Evolutionary conservation across 2,888 invertebrate genomes (phyloP).

Genomic region (Pyrocoelia pectoralis): DNA sequence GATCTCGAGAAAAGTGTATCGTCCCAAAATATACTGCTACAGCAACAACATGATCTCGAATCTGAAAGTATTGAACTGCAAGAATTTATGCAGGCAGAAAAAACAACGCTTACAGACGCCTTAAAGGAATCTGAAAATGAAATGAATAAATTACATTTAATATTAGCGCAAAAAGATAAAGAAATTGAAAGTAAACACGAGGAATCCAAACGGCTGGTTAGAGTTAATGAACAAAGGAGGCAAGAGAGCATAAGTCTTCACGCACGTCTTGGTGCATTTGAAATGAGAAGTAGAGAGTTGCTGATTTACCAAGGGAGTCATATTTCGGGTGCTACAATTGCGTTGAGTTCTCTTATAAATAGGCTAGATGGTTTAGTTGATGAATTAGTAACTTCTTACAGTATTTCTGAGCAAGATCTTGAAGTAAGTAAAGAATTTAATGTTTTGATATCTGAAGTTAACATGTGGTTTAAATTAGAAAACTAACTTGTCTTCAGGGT

Average conservation of each 20-base stretch:
- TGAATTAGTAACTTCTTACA: constrained; percentile 75
- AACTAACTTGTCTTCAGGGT: too few species aligned
- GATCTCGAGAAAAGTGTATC: constrained; percentile 75
- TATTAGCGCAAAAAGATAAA: constrained; percentile 62
- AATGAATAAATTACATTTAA: constrained; percentile 54
- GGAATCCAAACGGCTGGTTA: constrained; percentile 80
- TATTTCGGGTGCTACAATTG: constrained; percentile 73
- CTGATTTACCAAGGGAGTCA: constrained; percentile 74
- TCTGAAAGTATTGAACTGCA: constrained; percentile 84
- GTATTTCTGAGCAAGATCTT: constrained; percentile 77
- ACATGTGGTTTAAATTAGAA: too few species aligned
- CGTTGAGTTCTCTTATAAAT: constrained; percentile 72
- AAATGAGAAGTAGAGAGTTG: constrained; percentile 69
- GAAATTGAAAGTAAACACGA: constrained; percentile 72
- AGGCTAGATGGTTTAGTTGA: constrained; percentile 76
- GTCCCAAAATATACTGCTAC: constrained; percentile 71
- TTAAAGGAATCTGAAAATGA: constrained; percentile 80
- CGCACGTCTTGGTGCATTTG: constrained; percentile 69
- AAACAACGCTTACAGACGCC: constrained; percentile 79
- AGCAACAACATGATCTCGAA: constrained; percentile 81
- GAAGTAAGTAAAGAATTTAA: constrained; percentile 67
- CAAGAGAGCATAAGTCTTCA: constrained; percentile 74
- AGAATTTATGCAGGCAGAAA: constrained; percentile 88
- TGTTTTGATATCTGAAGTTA: too few species aligned
- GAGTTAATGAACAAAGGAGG: constrained; percentile 81